These are phyloP conservation scores for Ashinkailepas kermadecensis DNA, from an alignment of 2,888 invertebrate species.

Conservation along the genomic window DNA sequence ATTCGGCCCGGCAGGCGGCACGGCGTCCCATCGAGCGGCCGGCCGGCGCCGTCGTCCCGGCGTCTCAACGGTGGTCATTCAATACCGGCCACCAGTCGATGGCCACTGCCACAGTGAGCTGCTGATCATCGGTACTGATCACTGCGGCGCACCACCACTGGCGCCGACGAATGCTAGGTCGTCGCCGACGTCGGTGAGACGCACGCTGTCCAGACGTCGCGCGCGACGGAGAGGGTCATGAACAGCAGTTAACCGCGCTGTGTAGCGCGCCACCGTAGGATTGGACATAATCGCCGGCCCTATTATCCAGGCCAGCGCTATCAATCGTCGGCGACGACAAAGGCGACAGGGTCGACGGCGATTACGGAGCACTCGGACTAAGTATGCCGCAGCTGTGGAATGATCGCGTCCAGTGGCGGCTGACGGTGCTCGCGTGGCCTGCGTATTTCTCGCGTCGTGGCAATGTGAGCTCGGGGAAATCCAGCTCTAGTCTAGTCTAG, in stretches of 20 bases:
- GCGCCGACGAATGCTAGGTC: background rate
- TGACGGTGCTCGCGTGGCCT: background rate
- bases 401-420: background rate
- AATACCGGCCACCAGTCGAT: background rate
- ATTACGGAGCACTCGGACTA: background rate
- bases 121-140: background rate
- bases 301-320: background rate
- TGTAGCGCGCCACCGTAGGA: background rate
- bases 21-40: background rate
- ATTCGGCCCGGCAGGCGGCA: background rate
- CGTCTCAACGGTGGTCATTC: background rate
- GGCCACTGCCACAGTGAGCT: background rate
- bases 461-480: no score
- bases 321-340: conserved; percentile 11
- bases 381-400: background rate
- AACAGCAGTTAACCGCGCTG: background rate
- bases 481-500: no score
- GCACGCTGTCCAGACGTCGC: background rate
- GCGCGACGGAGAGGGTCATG: background rate
- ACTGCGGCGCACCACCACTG: background rate
- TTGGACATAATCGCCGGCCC: background rate
- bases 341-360: background rate
- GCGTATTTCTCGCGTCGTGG: no score
- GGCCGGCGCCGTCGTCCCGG: background rate
- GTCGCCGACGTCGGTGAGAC: background rate